These are phyloP conservation scores for Helostoma temminkii DNA, from an alignment of 2,797 vertebrate genomes.

Conservation along the genomic window DNA sequence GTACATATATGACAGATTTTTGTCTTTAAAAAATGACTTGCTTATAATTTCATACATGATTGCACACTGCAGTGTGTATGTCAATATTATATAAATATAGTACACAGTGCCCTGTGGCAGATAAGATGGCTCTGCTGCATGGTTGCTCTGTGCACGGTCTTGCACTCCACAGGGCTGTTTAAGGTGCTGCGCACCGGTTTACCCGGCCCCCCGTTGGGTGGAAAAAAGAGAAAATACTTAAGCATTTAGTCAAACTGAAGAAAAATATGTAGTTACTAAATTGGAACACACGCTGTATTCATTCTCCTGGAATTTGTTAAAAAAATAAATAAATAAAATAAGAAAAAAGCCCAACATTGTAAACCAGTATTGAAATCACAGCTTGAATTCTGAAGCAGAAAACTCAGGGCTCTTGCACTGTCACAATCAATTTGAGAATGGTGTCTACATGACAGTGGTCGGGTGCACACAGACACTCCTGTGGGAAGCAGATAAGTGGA, in stretches of 20 bases:
- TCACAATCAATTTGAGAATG: slow-evolving; percentile 84
- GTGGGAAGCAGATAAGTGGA: slow-evolving; percentile 84
- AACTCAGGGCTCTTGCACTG: slow-evolving; percentile 74
- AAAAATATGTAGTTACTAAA: slow-evolving; percentile 75
- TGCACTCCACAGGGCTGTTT: slow-evolving; percentile 80
- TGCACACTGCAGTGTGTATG: background rate
- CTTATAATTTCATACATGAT: slow-evolving; percentile 12
- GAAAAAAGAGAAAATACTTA: slow-evolving; percentile 28
- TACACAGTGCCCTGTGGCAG: slow-evolving; percentile 50
- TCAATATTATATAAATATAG: slow-evolving; percentile 36
- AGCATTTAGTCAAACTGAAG: slow-evolving; percentile 72
- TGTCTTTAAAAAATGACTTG: slow-evolving; percentile 7
- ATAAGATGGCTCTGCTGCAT: slow-evolving; percentile 61
- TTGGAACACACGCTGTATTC: slow-evolving; percentile 78
- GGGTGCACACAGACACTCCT: slow-evolving; percentile 75
- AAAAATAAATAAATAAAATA: slow-evolving; percentile 26
- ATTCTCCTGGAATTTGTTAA: slow-evolving; percentile 65
- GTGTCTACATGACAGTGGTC: slow-evolving; percentile 77
- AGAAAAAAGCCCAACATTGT: slow-evolving; percentile 72
- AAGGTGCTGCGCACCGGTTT: slow-evolving; percentile 71
- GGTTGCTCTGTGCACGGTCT: slow-evolving; percentile 63
- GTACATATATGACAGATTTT: slow-evolving; percentile 44
- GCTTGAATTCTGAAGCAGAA: slow-evolving; percentile 70
- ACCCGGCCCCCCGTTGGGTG: slow-evolving; percentile 44
- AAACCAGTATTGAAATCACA: slow-evolving; percentile 64